Conservation (phyloP, 2,797 vertebrate species). For the Sebastes ruberrimus region DNA sequence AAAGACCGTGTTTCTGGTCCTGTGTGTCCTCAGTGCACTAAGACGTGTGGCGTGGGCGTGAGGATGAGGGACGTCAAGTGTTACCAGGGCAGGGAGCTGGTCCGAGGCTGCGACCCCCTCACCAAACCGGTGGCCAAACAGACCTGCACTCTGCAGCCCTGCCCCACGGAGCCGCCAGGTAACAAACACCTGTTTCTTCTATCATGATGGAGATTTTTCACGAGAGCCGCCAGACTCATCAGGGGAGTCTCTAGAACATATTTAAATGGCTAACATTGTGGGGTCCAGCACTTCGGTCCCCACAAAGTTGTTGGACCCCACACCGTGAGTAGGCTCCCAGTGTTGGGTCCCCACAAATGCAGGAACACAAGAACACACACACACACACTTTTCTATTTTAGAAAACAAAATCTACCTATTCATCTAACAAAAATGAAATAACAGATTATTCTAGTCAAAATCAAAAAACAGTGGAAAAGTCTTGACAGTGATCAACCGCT, state of each 20-base stretch:
- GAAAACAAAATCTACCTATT: neutral
- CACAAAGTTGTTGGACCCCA: neutral
- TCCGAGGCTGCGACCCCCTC: slow-evolving; percentile 93
- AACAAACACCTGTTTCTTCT: slow-evolving; percentile 55
- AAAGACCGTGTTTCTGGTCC: neutral
- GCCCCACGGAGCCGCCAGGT: slow-evolving; percentile 97
- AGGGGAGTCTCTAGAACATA: neutral
- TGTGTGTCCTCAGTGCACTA: slow-evolving; percentile 87
- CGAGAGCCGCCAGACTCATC: neutral
- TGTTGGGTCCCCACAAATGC: neutral
- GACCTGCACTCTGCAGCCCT: slow-evolving; percentile 93
- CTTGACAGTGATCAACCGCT: too few relatives aligned
- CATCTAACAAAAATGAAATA: neutral
- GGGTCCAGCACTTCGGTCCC: neutral
- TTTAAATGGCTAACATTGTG: neutral
- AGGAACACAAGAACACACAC: neutral
- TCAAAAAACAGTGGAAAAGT: too few relatives aligned
- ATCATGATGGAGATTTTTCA: neutral
- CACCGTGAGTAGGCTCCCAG: too few relatives aligned
- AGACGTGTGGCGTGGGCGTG: slow-evolving; percentile 93
- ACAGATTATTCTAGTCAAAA: neutral
- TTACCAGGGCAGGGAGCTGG: slow-evolving; percentile 94
- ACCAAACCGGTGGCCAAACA: slow-evolving; percentile 94
- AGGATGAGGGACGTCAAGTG: slow-evolving; percentile 97
- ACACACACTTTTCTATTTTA: neutral